Percentiles rank a stretch among this genome's conserved stretches.
Evolutionary conservation across 1,140 invertebrate species (phyloP).

Genomic region (Rhagoletis zephyria): DNA sequence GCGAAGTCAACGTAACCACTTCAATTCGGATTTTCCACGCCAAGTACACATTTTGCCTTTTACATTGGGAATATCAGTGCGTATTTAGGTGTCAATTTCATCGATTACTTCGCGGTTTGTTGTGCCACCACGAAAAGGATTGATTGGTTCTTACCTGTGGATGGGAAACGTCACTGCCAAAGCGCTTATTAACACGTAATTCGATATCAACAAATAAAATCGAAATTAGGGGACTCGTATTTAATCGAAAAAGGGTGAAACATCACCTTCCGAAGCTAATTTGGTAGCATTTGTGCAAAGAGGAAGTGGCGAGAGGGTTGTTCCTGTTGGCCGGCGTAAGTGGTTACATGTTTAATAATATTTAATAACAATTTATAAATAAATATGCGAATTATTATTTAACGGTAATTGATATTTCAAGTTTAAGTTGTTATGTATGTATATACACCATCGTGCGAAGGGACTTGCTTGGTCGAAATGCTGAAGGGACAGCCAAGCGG

Average conservation of each 20-base stretch:
- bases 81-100: constrained; percentile 38
- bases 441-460: neutral
- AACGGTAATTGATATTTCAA: constrained; percentile 43
- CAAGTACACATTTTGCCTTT: neutral
- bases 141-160: constrained; percentile 17
- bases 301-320: neutral
- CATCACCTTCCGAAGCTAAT: neutral
- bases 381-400: constrained; percentile 53
- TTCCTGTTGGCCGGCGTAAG: neutral
- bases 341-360: constrained; percentile 34
- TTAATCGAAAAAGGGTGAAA: constrained; percentile 29
- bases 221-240: neutral
- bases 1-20: neutral
- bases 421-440: neutral
- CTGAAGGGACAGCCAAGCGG: neutral
- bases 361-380: constrained; percentile 53
- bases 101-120: constrained; percentile 32
- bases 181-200: constrained; percentile 25
- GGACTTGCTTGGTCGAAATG: neutral
- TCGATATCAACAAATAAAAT: constrained; percentile 47
- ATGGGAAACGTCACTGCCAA: neutral
- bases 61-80: too few species aligned
- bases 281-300: too few species aligned
- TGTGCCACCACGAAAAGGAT: constrained; percentile 27
- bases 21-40: neutral